Percentiles rank a stretch among this genome's conserved stretches.
Conservation (phyloP, 2,888 invertebrate genomes). For the Schizotus pectinicornis region DNA sequence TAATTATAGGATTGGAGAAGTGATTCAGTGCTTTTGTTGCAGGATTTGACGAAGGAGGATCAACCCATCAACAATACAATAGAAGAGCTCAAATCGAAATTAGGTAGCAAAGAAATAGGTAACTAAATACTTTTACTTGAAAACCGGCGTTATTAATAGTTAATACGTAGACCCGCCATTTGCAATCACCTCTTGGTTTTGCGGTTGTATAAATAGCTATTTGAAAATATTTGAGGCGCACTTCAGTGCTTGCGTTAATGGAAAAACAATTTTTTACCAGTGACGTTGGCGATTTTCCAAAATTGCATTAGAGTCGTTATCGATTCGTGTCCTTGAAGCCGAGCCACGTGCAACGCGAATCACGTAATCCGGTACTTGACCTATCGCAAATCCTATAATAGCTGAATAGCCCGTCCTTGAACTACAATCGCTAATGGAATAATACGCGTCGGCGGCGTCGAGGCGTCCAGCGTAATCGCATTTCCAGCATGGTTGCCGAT, state of each 20-base stretch:
- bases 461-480: not conserved
- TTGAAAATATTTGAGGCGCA: no score
- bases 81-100: conserved; percentile 54
- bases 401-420: conserved; percentile 14
- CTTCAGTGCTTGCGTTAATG: not conserved
- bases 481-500: conserved; percentile 6
- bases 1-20: not conserved
- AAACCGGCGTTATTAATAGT: conserved; percentile 11
- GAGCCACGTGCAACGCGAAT: not conserved
- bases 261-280: not conserved
- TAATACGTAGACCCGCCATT: not conserved
- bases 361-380: conserved; percentile 6
- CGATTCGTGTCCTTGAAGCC: not conserved
- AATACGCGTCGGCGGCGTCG: conserved; percentile 3
- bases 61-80: conserved; percentile 49
- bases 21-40: conserved; percentile 26
- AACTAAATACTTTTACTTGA: conserved; percentile 29
- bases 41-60: conserved; percentile 56
- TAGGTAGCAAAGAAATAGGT: conserved; percentile 53
- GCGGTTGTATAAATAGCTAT: not conserved
- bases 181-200: not conserved
- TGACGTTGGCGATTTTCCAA: not conserved
- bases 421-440: conserved; percentile 9
- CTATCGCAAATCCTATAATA: conserved; percentile 23
- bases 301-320: no score